Conservation (phyloP, 2,797 vertebrate genomes). For the Darevskia mixta region DNA sequence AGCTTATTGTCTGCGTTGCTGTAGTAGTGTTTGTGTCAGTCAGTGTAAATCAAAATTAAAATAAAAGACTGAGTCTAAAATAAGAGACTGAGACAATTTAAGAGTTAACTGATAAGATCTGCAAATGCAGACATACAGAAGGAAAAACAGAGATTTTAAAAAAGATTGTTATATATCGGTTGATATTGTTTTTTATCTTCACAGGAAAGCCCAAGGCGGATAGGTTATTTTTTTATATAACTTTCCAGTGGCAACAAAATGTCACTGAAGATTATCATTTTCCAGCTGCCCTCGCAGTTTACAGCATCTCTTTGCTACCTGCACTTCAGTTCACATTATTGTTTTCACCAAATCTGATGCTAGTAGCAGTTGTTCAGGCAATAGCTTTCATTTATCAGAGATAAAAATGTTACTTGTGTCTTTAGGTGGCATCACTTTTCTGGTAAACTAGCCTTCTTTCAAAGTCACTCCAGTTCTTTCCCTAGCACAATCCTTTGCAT, state of each 20-base stretch:
- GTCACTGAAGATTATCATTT: slow-evolving; percentile 7
- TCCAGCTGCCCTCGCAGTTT: slow-evolving; percentile 3
- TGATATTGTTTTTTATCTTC: slow-evolving; percentile 40
- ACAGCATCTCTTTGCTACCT: slow-evolving; percentile 19
- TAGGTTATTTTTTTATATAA: slow-evolving; percentile 7
- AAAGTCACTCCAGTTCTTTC: neutral
- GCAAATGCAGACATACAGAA: neutral
- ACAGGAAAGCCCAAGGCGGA: slow-evolving; percentile 41
- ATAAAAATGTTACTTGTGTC: slow-evolving; percentile 45
- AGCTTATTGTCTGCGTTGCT: neutral
- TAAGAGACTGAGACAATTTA: neutral
- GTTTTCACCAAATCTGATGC: slow-evolving; percentile 17
- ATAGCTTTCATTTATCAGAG: slow-evolving; percentile 34
- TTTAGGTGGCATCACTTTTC: slow-evolving; percentile 16
- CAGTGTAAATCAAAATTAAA: slow-evolving; percentile 14
- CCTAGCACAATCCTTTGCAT: slow-evolving; percentile 21
- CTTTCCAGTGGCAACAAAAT: slow-evolving; percentile 45
- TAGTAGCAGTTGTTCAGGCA: slow-evolving; percentile 29
- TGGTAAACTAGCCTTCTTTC: neutral
- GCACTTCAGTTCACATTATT: slow-evolving; percentile 20
- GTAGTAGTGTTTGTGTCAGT: neutral
- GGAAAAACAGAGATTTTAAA: neutral
- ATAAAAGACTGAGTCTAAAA: neutral
- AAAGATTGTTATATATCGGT: slow-evolving; percentile 42
- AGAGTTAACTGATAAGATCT: neutral